Base-by-base conservation (phyloP, 2,888 invertebrate species). In the Lepetodrilus schrolli region DNA sequence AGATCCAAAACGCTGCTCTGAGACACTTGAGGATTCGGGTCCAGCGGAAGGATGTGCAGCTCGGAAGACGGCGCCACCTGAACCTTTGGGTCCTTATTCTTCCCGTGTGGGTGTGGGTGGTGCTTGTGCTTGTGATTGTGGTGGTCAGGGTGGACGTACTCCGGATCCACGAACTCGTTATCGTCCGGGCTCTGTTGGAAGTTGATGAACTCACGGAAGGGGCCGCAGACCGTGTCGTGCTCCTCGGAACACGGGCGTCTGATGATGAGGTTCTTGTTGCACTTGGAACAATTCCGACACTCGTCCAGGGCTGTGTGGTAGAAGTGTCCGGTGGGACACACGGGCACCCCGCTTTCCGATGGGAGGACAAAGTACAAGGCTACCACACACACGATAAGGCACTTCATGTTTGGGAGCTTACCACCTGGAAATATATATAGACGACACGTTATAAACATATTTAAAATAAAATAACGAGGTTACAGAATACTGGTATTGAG, bases 191-290 rank as follows among this genome's bases (percentile, higher is more conserved):
- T 43, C 37, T 74, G 77, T 3, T 69, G 38, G 21, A 76, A 76
- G 66, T 50, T 48, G 4, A 74, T 74, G 74, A 80, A 80, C 69
- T 80, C 80, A 49, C 73, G 70, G 65, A 80, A 80, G 13, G 80
- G 80, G 8, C 80, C 80, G 49, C 80, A 80, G 10, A 71, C 49
- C 8, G 77, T 79, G 69, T 80, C 76, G 21, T 66, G 51, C 50
- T 76, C 68, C 17, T 36, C 49, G 8, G 30, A 47, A 38, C 80
- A 80, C 4, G 80, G 79, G 37, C 48, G 69, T n/a, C 80, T 43
- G 58, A 80, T 75, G 47, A 80, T 79, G 21, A 78, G 72, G 66
- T 80, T 79, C 34, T 78, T 69, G 2, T 74, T 72, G 66, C 80
- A 80, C 17, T 23, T 21, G n/a, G 79, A 76, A 43, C 80, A 80